Percentiles rank a stretch among this genome's conserved stretches.
These are phyloP conservation scores for Sebastes matsubarae DNA, from an alignment of 2,797 vertebrate genomes.

Conservation along the genomic window DNA sequence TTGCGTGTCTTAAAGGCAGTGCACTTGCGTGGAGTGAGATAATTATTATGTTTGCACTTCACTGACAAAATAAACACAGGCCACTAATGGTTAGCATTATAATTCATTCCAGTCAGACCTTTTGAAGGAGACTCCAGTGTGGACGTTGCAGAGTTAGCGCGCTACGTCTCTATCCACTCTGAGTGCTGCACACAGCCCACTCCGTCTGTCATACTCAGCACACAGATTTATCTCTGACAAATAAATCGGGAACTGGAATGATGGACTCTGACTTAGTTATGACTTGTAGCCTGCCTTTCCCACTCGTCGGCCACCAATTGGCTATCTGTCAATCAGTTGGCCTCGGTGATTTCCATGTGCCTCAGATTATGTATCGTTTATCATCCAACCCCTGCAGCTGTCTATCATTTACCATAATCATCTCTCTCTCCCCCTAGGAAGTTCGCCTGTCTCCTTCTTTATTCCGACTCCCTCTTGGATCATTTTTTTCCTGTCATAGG, in stretches of 20 bases:
- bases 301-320: conserved; percentile 69
- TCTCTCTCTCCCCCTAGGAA: conserved; percentile 39
- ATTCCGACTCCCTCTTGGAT: conserved; percentile 40
- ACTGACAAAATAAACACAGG: conserved; percentile 14
- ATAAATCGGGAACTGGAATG: conserved; percentile 73
- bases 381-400: conserved; percentile 71
- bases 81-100: neutral
- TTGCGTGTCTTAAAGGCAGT: neutral
- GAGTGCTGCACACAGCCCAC: conserved; percentile 30
- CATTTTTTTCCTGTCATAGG: conserved; percentile 43
- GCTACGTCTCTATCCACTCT: conserved; percentile 25
- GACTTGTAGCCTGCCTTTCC: conserved; percentile 73
- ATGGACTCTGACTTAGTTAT: conserved; percentile 71
- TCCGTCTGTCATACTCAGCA: conserved; percentile 49
- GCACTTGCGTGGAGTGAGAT: neutral
- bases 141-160: conserved; percentile 11
- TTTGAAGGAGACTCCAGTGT: conserved; percentile 13
- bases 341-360: conserved; percentile 66
- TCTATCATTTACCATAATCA: conserved; percentile 72
- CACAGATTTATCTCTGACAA: conserved; percentile 77
- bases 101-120: conserved; percentile 15
- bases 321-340: conserved; percentile 75
- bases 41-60: neutral
- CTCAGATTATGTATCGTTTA: conserved; percentile 69
- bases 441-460: conserved; percentile 41